Evolutionary conservation across 37 sponge, comb jelly and placozoan species (phyloP).

Genomic region (Agelas oroides): DNA sequence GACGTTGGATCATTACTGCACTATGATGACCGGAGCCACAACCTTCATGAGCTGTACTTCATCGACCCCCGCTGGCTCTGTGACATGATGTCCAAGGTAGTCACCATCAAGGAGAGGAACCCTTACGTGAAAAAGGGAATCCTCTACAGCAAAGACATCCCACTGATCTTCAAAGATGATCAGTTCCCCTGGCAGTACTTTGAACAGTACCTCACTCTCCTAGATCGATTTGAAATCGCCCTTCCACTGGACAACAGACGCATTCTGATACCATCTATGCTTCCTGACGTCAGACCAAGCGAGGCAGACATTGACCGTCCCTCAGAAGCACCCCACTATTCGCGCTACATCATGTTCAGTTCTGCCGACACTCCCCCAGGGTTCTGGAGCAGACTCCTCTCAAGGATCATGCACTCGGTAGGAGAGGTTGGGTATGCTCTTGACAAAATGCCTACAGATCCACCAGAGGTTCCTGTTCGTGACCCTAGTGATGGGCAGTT

Average conservation of each 20-base stretch:
- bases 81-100: slow-evolving; percentile 85
- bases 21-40: slow-evolving; percentile 70
- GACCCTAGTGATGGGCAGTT: no score
- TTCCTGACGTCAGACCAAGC: slow-evolving; percentile 56
- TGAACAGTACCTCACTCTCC: slow-evolving; percentile 70
- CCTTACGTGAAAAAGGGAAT: slow-evolving; percentile 71
- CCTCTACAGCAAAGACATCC: slow-evolving; percentile 34
- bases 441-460: background rate
- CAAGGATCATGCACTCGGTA: slow-evolving; percentile 62
- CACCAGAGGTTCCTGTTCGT: background rate
- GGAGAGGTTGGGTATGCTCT: slow-evolving; percentile 30
- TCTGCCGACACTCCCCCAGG: slow-evolving; percentile 61
- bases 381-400: slow-evolving; percentile 80
- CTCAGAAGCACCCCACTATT: background rate
- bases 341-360: slow-evolving; percentile 46
- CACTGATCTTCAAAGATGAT: slow-evolving; percentile 52
- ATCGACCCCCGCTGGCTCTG: slow-evolving; percentile 84
- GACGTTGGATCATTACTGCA: slow-evolving; percentile 80
- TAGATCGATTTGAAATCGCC: slow-evolving; percentile 82
- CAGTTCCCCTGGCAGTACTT: slow-evolving; percentile 66
- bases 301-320: slow-evolving; percentile 20
- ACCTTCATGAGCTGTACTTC: slow-evolving; percentile 75
- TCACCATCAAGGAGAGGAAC: slow-evolving; percentile 80
- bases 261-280: slow-evolving; percentile 80
- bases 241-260: slow-evolving; percentile 65